Percentiles rank a stretch among this genome's conserved stretches.
phyloP scores from a whole-genome alignment of 2,113 vertebrate genomes.

The Mystacornis crossleyi region DNA sequence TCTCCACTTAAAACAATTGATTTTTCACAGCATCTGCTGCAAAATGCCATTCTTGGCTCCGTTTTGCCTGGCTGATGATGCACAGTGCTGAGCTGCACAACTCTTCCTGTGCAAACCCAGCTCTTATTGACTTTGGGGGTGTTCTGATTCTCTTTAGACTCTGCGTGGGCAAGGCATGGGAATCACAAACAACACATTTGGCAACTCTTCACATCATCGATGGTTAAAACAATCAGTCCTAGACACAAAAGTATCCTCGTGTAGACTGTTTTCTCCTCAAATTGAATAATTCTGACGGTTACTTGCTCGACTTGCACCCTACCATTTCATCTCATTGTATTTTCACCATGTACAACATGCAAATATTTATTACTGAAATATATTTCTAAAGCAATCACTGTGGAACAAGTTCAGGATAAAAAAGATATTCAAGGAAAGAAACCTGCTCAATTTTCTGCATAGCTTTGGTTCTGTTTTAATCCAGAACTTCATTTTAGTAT shows the following conservation, averaged over 20 bases:
- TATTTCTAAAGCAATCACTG: not conserved
- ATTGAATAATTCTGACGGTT: not conserved
- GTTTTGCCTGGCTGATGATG: not conserved
- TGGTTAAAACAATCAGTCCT: not conserved
- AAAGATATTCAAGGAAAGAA: not conserved
- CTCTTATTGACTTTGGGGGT: slow-evolving; percentile 7
- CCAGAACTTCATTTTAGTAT: not conserved
- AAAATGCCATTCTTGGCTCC: slow-evolving; percentile 4
- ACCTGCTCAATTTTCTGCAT: not conserved
- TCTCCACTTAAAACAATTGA: not conserved
- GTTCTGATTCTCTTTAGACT: slow-evolving; percentile 27
- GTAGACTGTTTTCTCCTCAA: not conserved
- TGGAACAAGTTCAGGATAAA: not conserved
- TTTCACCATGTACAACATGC: not conserved
- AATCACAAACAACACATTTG: slow-evolving; percentile 4
- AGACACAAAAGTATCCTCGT: not conserved
- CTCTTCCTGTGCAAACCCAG: not conserved
- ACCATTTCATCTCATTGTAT: not conserved
- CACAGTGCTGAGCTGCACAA: not conserved
- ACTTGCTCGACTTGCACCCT: not conserved
- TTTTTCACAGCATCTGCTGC: slow-evolving; percentile 32
- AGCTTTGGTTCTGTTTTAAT: not conserved
- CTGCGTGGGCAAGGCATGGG: slow-evolving; percentile 6
- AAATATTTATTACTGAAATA: not conserved
- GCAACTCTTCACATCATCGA: not conserved